Evolutionary conservation across 1,140 invertebrate genomes (phyloP).

Genomic region (Triops longicaudatus): DNA sequence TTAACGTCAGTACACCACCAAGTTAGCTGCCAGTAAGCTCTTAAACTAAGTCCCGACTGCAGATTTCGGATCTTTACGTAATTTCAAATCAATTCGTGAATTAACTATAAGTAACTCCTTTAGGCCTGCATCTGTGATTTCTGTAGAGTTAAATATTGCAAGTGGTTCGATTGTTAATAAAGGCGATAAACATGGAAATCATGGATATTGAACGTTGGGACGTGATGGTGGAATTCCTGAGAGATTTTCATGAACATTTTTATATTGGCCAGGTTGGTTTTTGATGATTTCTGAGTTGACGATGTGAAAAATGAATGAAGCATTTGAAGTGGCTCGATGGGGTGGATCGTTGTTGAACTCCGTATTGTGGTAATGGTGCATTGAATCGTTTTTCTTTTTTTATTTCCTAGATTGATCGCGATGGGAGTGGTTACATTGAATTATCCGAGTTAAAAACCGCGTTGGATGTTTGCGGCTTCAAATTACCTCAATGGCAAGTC

Average conservation of each 20-base stretch:
- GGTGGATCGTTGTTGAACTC: neutral
- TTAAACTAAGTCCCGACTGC: too few relatives aligned
- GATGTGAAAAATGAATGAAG: too few relatives aligned
- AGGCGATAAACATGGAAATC: conserved; percentile 29
- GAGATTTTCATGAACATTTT: conserved; percentile 31
- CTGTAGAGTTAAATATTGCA: neutral
- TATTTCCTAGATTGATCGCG: conserved; percentile 73
- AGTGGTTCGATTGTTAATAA: neutral
- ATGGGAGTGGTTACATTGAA: conserved; percentile 83
- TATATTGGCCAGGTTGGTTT: conserved; percentile 31
- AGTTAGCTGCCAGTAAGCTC: neutral
- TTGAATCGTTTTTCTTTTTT: conserved; percentile 18
- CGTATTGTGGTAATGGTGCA: neutral
- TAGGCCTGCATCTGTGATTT: too few relatives aligned
- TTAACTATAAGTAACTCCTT: too few relatives aligned
- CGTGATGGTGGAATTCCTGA: conserved; percentile 31
- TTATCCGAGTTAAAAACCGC: conserved; percentile 79
- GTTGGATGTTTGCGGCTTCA: conserved; percentile 81
- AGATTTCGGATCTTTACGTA: too few relatives aligned
- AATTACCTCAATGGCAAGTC: conserved; percentile 86
- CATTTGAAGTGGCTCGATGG: neutral
- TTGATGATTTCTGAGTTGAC: neutral
- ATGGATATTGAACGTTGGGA: conserved; percentile 31
- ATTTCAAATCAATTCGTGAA: too few relatives aligned
- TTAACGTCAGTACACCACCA: neutral